These are phyloP conservation scores for Paratrypauchen microcephalus DNA, from an alignment of 2,797 vertebrate species.

Conservation along the genomic window DNA sequence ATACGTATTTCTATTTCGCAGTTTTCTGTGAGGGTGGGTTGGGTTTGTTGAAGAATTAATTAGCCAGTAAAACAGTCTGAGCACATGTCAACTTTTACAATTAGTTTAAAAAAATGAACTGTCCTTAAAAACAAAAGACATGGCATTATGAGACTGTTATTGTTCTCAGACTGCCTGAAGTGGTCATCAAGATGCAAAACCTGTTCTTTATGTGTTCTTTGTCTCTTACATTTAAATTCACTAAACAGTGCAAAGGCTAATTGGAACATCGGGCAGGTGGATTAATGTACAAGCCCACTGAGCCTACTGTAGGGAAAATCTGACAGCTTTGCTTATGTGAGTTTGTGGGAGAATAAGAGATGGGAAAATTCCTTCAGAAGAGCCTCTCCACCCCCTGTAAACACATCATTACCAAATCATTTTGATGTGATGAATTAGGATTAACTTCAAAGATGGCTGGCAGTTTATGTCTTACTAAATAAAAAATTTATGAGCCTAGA, in stretches of 20 bases:
- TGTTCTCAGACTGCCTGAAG: too few species aligned
- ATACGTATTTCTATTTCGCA: too few species aligned
- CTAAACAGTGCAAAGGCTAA: background rate
- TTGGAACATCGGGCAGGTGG: background rate
- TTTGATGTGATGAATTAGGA: conserved; percentile 48
- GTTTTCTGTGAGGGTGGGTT: too few species aligned
- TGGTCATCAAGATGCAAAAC: too few species aligned
- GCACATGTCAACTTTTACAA: too few species aligned
- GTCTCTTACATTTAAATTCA: too few species aligned
- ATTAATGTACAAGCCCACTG: background rate
- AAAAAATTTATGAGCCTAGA: conserved; percentile 18
- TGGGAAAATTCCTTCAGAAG: conserved; percentile 17
- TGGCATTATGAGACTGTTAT: too few species aligned
- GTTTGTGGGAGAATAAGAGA: conserved; percentile 1
- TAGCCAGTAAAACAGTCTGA: too few species aligned
- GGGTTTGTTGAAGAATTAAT: too few species aligned
- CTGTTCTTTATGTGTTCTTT: too few species aligned
- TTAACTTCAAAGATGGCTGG: conserved; percentile 43
- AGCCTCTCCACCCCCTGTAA: conserved; percentile 18
- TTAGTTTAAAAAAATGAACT: too few species aligned
- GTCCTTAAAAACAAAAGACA: too few species aligned
- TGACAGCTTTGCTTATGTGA: conserved; percentile 13
- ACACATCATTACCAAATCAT: conserved; percentile 47
- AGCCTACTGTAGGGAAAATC: background rate
- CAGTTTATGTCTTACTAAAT: conserved; percentile 31